Percentiles rank a stretch among this genome's conserved stretches.
Evolutionary conservation across 2,113 vertebrate genomes (phyloP).

Genomic region (Axis porcinus): DNA sequence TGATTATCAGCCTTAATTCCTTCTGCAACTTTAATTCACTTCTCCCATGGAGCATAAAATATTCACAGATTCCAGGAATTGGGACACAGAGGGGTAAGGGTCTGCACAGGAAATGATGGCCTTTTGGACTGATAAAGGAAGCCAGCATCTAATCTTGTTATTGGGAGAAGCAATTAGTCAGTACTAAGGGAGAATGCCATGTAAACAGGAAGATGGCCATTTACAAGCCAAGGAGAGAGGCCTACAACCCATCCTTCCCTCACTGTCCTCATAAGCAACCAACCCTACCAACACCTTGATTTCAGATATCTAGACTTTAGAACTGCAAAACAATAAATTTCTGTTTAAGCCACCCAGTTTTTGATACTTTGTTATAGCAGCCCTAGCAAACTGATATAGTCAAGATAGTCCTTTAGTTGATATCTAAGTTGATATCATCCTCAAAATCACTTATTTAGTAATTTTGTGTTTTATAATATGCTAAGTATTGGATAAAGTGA

Average conservation of each 20-base stretch:
- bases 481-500: not conserved
- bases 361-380: not conserved
- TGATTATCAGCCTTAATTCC: not conserved
- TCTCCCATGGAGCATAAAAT: not conserved
- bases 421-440: not conserved
- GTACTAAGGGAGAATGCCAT: not conserved
- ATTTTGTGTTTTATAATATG: not conserved
- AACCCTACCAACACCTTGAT: not conserved
- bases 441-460: not conserved
- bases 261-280: not conserved
- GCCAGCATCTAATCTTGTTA: not conserved
- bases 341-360: not conserved
- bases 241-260: not conserved
- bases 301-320: not conserved
- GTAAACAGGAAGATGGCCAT: not conserved
- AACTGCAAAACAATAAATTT: not conserved
- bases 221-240: not conserved
- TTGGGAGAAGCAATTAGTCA: not conserved
- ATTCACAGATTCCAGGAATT: not conserved
- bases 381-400: not conserved
- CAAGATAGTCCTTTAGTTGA: not conserved
- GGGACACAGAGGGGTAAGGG: not conserved
- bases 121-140: not conserved
- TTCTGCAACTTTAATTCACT: not conserved
- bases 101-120: not conserved